Evolutionary conservation across 2,888 invertebrate genomes (phyloP).

Genomic region (Piscicola geometra): DNA sequence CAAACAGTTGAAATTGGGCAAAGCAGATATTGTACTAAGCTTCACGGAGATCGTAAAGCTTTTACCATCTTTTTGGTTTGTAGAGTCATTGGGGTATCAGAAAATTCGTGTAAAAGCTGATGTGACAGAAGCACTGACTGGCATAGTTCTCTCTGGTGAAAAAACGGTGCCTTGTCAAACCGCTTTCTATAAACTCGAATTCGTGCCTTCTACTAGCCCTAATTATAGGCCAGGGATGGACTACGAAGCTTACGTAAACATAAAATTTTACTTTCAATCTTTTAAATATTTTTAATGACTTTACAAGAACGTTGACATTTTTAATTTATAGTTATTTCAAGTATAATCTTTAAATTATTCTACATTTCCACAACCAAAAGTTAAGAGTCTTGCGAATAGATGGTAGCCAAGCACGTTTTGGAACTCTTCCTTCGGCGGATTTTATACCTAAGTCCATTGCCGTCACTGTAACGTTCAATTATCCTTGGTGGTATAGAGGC

Average conservation of each 20-base stretch:
- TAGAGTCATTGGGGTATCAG: neutral
- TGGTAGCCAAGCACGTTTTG: neutral
- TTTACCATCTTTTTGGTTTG: neutral
- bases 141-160: slow-evolving; percentile 2
- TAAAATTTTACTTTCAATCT: neutral
- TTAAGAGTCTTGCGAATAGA: neutral
- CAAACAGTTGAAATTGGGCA: slow-evolving; percentile 27
- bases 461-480: neutral
- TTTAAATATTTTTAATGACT: neutral
- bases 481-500: neutral
- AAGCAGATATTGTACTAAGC: slow-evolving; percentile 25
- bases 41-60: slow-evolving; percentile 3
- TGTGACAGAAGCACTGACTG: slow-evolving; percentile 33
- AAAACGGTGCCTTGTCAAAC: neutral
- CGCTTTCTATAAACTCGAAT: neutral
- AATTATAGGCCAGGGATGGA: neutral
- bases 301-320: neutral
- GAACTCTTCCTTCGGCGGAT: too few species aligned
- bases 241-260: neutral
- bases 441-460: too few species aligned
- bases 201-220: neutral
- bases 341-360: too few species aligned
- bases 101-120: slow-evolving; percentile 11
- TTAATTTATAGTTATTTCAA: neutral
- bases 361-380: neutral